Evolutionary conservation across 2,113 vertebrate genomes (phyloP).

Genomic region (Aphelocoma coerulescens): DNA sequence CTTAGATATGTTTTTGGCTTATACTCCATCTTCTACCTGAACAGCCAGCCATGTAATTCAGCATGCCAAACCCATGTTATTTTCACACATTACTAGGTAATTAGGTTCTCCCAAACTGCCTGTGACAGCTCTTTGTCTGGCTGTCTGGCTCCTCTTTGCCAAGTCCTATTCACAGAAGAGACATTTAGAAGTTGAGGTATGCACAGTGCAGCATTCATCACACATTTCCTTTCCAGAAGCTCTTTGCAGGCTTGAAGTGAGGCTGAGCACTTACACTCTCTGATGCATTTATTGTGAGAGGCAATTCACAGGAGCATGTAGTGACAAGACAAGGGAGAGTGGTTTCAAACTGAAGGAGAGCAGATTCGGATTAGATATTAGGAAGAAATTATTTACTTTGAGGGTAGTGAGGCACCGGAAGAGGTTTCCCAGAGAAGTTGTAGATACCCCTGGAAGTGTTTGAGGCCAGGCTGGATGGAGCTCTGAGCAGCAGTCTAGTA

Average conservation of each 20-base stretch:
- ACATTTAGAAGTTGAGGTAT: neutral
- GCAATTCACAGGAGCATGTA: neutral
- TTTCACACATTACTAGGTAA: neutral
- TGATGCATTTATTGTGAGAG: neutral
- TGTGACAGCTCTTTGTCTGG: neutral
- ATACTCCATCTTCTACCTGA: neutral
- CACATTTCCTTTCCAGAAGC: conserved; percentile 63
- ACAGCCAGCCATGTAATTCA: neutral
- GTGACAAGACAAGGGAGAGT: neutral
- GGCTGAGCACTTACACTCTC: neutral
- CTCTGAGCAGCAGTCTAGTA: neutral
- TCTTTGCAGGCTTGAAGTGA: neutral
- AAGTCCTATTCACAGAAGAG: neutral
- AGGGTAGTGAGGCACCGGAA: neutral
- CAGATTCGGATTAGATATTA: neutral
- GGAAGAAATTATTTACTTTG: neutral
- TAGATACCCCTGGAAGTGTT: neutral
- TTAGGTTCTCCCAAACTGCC: neutral
- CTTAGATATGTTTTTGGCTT: neutral
- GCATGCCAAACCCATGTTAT: neutral
- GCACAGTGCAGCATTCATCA: neutral
- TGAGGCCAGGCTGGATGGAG: neutral
- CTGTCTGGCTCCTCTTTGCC: neutral
- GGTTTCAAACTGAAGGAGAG: neutral
- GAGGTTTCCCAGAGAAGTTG: neutral